These are phyloP conservation scores for Pseudonaja textilis DNA, from an alignment of 2,113 vertebrate species.

Conservation along the genomic window DNA sequence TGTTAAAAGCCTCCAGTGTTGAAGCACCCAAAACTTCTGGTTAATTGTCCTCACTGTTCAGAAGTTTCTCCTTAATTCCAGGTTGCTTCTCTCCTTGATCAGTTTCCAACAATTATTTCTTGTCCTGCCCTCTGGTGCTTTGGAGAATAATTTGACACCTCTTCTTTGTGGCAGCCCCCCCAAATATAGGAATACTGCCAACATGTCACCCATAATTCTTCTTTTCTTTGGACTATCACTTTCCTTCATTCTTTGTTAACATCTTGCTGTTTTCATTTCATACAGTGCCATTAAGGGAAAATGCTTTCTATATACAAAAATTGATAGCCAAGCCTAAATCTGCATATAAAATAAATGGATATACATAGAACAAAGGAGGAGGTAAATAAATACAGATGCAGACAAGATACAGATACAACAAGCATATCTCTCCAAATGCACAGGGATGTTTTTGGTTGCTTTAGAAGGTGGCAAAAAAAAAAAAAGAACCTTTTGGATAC, in stretches of 20 bases:
- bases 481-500: neutral
- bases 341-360: neutral
- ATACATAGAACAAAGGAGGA: neutral
- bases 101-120: too few species aligned
- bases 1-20: too few species aligned
- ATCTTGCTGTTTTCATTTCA: neutral
- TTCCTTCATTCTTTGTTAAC: neutral
- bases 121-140: too few species aligned
- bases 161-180: too few species aligned
- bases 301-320: neutral
- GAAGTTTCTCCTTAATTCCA: too few species aligned
- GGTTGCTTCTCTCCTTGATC: too few species aligned
- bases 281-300: neutral
- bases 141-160: too few species aligned
- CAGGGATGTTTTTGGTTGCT: neutral
- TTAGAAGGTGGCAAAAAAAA: too few species aligned
- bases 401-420: neutral
- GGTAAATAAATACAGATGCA: neutral
- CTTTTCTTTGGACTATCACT: neutral
- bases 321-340: neutral
- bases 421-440: neutral
- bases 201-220: too few species aligned
- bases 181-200: too few species aligned
- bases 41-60: too few species aligned
- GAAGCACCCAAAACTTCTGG: too few species aligned